A percentile compares a stretch with the other conserved stretches of the same genome.
Conservation (phyloP, 2,888 invertebrate genomes). For the Sepiola atlantica region DNA sequence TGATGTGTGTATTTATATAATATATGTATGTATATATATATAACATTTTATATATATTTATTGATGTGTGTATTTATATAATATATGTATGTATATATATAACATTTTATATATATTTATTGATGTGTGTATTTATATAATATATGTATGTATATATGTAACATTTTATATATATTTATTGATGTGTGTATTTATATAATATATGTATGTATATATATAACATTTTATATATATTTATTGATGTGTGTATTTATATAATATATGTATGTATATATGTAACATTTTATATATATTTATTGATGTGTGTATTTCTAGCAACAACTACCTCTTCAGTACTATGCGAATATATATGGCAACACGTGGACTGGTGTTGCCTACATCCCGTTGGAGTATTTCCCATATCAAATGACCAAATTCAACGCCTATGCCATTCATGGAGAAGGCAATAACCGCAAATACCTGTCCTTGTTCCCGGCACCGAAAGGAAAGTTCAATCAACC, state of each 20-base stretch:
- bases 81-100: too few relatives aligned
- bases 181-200: too few relatives aligned
- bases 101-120: too few relatives aligned
- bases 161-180: too few relatives aligned
- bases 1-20: too few relatives aligned
- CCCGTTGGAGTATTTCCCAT: constrained; percentile 76
- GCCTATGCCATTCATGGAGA: constrained; percentile 78
- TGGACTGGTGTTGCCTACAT: constrained; percentile 76
- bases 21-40: too few relatives aligned
- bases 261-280: neutral
- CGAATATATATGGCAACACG: constrained; percentile 63
- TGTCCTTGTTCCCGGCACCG: constrained; percentile 76
- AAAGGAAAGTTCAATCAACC: constrained; percentile 72
- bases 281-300: neutral
- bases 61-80: too few relatives aligned
- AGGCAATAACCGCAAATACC: constrained; percentile 74
- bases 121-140: too few relatives aligned
- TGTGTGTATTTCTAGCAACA: constrained; percentile 62
- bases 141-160: too few relatives aligned
- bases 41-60: too few relatives aligned
- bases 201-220: too few relatives aligned
- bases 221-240: too few relatives aligned
- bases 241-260: neutral
- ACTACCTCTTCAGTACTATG: constrained; percentile 69
- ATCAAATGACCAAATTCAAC: constrained; percentile 76